Percentiles rank a stretch among this genome's conserved stretches.
Evolutionary conservation across 2,113 vertebrate species (phyloP).

Genomic region (Triplophysa dalaica): DNA sequence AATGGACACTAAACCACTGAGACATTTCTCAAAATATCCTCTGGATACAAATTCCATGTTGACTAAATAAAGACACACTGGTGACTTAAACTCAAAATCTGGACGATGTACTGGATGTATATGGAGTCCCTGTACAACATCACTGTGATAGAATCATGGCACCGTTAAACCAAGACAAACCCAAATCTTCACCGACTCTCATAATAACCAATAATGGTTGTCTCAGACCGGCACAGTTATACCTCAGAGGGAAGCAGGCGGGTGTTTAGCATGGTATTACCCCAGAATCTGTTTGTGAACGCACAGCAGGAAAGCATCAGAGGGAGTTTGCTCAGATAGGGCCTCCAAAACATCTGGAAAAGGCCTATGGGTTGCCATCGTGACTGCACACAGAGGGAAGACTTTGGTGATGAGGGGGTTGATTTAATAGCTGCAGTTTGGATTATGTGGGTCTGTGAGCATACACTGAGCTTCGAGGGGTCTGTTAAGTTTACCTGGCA

Average conservation of each 20-base stretch:
- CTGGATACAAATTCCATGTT: constrained; percentile 8
- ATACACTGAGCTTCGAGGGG: constrained; percentile 29
- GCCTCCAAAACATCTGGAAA: constrained; percentile 75
- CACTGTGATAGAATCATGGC: neutral
- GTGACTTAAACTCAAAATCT: constrained; percentile 11
- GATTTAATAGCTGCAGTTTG: constrained; percentile 61
- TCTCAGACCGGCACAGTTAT: neutral
- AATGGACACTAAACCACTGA: too few species aligned
- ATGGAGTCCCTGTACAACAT: constrained; percentile 3
- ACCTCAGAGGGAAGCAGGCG: constrained; percentile 39
- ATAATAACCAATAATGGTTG: neutral
- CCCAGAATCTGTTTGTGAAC: constrained; percentile 37
- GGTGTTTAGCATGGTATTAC: constrained; percentile 6
- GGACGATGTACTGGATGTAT: neutral
- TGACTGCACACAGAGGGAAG: constrained; percentile 57
- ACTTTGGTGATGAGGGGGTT: constrained; percentile 14
- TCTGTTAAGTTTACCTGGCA: constrained; percentile 50
- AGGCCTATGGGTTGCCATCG: constrained; percentile 66
- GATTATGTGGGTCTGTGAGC: constrained; percentile 60
- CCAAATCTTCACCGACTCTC: neutral
- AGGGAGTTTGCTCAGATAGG: constrained; percentile 31
- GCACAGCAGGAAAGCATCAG: neutral
- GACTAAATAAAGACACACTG: neutral
- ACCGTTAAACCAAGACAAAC: too few species aligned
- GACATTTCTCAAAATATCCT: too few species aligned